Evolutionary conservation across 2,888 invertebrate genomes (phyloP), one percentile per base, ranked within the genome.

Genomic region (Meliscaeva auricollis): DNA sequence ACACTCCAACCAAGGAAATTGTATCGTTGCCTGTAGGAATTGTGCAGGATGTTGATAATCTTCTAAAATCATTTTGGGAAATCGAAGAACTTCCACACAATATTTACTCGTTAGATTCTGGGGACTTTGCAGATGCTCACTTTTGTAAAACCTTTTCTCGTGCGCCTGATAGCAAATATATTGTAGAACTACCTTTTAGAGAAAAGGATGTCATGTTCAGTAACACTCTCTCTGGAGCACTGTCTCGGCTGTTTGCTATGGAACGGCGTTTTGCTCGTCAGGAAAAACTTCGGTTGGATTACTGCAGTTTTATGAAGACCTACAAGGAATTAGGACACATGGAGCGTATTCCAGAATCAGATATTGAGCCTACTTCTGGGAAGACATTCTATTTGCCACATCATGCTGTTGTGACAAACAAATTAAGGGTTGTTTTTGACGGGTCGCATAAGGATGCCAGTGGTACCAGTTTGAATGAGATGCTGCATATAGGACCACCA

Each of bases 371-470:
- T 2, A 30, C 48, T 2, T 26, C 17, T 46, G 52, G 32, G 20
- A 9, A 46, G 38, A 26, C 32, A 68, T 66, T 72, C 35, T 78
- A 60, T 66, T 73, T 22, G 30, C 48, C 64, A 1, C 64, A 64
- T 38, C 30, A 64, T 15, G 64, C 48, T 17, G 48, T 48, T 17
- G 48, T 46, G 1, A 79, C 78, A 7, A 72, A 72, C 11, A 9
- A 41, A 13, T 41, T 41, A 41, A 11, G 41, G 41, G 41, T 41
- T 41, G 41, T 41, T 11, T 41, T 41, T 13, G 41, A 41, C 41
- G 41, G 41, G 13, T 13, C 41, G 2, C 41, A 38, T 38, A 38
- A 41, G 41, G 41, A 41, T n/a, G 13, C 13, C 7, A 11, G 13
- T 13, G 41, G 41, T n/a, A 13, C n/a, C 13, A 13, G 13, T 4